A percentile compares a stretch with the other conserved stretches of the same genome.
phyloP scores from a whole-genome alignment of 1,140 invertebrate genomes.

The Tetramorium simillimum region DNA sequence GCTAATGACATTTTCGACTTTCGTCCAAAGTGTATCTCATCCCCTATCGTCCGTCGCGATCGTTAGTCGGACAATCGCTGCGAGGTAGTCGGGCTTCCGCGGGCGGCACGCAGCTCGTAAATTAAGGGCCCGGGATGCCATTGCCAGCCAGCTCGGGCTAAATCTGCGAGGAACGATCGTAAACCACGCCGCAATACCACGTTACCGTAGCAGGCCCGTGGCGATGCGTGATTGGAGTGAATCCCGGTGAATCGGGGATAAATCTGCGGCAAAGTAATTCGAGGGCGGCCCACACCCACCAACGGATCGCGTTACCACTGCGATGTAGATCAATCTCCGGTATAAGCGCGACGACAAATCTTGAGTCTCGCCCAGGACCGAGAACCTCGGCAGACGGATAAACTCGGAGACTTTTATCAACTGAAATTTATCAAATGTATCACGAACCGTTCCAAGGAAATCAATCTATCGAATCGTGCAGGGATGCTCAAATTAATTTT shows the following conservation, averaged over 20 bases:
- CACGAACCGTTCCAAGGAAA: no score
- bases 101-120: conserved; percentile 71
- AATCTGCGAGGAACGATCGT: conserved; percentile 74
- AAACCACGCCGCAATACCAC: conserved; percentile 53
- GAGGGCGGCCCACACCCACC: neutral
- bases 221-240: conserved; percentile 71
- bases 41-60: conserved; percentile 5
- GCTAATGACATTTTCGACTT: conserved; percentile 60
- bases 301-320: conserved; percentile 35
- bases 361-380: neutral
- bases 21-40: conserved; percentile 46
- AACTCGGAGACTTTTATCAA: neutral
- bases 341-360: conserved; percentile 51
- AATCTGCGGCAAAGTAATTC: conserved; percentile 72
- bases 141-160: conserved; percentile 67
- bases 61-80: conserved; percentile 59
- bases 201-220: conserved; percentile 38
- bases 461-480: neutral
- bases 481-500: neutral
- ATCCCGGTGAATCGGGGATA: conserved; percentile 74
- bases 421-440: neutral
- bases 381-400: no score
- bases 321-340: conserved; percentile 42
- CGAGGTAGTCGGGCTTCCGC: conserved; percentile 14
- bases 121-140: conserved; percentile 70